These are phyloP conservation scores for Antennarius maculatus DNA, from an alignment of 2,797 vertebrate genomes.

Conservation along the genomic window DNA sequence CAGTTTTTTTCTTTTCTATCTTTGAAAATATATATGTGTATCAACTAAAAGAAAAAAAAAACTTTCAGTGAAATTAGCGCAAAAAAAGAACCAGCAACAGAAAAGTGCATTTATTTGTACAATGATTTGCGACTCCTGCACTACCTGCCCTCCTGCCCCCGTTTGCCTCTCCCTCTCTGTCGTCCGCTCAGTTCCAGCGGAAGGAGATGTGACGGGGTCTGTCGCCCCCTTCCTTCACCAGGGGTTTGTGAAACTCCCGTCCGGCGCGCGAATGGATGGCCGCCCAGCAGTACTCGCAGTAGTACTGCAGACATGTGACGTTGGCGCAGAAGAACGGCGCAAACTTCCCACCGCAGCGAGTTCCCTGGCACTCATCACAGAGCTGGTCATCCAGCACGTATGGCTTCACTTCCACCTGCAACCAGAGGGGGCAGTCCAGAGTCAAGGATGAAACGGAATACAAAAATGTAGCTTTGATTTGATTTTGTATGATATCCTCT, in stretches of 20 bases:
- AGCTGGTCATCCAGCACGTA: constrained; percentile 99
- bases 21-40: constrained; percentile 82
- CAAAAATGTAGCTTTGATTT: too few species aligned
- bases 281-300: constrained; percentile 99
- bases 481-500: not conserved
- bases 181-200: constrained; percentile 93
- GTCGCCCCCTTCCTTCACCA: constrained; percentile 99
- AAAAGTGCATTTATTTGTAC: constrained; percentile 98
- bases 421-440: not conserved
- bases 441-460: too few species aligned
- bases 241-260: constrained; percentile 98
- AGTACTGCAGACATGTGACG: constrained; percentile 99
- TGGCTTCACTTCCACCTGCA: constrained; percentile 99
- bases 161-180: constrained; percentile 63
- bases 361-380: constrained; percentile 99
- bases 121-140: constrained; percentile 85
- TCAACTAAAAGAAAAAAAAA: constrained; percentile 72
- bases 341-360: constrained; percentile 97
- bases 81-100: constrained; percentile 91
- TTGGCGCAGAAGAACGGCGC: constrained; percentile 99
- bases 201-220: constrained; percentile 99
- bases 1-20: constrained; percentile 72
- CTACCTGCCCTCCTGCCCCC: constrained; percentile 76
- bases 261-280: constrained; percentile 98
- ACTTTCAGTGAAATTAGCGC: constrained; percentile 78